Percentiles rank a stretch among this genome's conserved stretches.
Conservation (phyloP, 2,888 invertebrate genomes). For the Digitonthophagus gazella region DNA sequence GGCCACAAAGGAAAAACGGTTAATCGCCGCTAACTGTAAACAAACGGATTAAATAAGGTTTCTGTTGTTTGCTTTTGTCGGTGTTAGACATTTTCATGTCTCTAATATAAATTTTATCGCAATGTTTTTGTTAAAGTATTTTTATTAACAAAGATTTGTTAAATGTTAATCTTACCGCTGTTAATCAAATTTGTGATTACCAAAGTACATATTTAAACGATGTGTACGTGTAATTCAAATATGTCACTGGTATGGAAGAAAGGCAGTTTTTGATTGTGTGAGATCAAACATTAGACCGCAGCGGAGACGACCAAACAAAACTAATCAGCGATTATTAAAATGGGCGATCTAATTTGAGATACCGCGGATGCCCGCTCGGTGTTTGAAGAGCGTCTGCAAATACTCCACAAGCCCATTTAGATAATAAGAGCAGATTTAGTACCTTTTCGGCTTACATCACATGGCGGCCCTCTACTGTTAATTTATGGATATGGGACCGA, state of each 20-base stretch:
- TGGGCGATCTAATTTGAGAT: slow-evolving; percentile 35
- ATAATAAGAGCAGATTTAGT: slow-evolving; percentile 51
- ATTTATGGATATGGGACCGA: slow-evolving; percentile 46
- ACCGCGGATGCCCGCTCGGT: slow-evolving; percentile 33
- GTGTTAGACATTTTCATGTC: no score
- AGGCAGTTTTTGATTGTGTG: not conserved
- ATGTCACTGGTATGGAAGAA: not conserved
- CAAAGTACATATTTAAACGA: not conserved
- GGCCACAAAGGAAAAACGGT: not conserved
- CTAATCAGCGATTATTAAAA: slow-evolving; percentile 32
- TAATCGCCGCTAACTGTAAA: not conserved
- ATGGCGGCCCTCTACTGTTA: slow-evolving; percentile 45
- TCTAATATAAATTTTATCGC: no score
- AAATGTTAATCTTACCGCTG: no score
- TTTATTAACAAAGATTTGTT: no score
- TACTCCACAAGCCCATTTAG: slow-evolving; percentile 50
- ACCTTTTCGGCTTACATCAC: slow-evolving; percentile 50
- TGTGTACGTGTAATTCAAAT: not conserved
- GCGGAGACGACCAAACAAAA: slow-evolving; percentile 22
- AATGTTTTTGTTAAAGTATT: no score
- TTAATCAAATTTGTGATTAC: not conserved
- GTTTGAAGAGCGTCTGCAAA: slow-evolving; percentile 45
- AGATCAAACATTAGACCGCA: slow-evolving; percentile 15
- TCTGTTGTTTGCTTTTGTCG: not conserved
- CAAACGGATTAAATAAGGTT: not conserved